Conservation (phyloP, 1,140 invertebrate genomes). For the Copidosoma floridanum region DNA sequence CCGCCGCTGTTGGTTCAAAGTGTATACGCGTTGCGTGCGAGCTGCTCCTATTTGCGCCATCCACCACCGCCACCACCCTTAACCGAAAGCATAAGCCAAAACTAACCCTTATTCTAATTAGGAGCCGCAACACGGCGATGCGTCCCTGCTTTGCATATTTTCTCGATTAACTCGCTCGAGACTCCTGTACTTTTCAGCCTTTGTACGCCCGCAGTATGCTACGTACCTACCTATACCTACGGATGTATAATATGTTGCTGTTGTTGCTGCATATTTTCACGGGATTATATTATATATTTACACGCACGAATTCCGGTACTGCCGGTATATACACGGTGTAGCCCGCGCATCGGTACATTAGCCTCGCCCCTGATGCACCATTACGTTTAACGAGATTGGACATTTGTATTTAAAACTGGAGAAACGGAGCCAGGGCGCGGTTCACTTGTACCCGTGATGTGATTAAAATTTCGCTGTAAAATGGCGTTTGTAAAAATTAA, state of each 20-base stretch:
- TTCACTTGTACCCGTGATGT: too few species aligned
- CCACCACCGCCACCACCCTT: background rate
- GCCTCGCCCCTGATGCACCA: too few species aligned
- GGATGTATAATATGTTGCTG: too few species aligned
- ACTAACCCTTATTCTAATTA: slow-evolving; percentile 52
- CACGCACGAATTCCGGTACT: background rate
- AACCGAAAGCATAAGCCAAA: slow-evolving; percentile 46
- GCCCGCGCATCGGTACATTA: too few species aligned
- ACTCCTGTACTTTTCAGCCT: background rate
- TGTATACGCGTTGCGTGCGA: background rate
- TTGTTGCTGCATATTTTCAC: slow-evolving; percentile 11
- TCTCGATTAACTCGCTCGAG: slow-evolving; percentile 40
- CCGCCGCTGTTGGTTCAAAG: background rate
- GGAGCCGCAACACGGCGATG: slow-evolving; percentile 33
- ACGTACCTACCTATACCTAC: background rate
- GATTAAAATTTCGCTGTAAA: too few species aligned
- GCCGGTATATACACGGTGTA: too few species aligned
- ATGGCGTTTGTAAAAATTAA: too few species aligned
- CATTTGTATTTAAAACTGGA: too few species aligned
- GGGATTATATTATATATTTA: background rate
- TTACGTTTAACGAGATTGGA: too few species aligned
- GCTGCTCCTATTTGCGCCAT: background rate
- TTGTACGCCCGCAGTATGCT: background rate
- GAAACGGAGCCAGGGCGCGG: too few species aligned
- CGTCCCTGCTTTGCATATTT: slow-evolving; percentile 43